A percentile compares a stretch with the other conserved stretches of the same genome.
phyloP scores from a whole-genome alignment of 2,888 invertebrate genomes.

The Caenorhabditis doughertyi region DNA sequence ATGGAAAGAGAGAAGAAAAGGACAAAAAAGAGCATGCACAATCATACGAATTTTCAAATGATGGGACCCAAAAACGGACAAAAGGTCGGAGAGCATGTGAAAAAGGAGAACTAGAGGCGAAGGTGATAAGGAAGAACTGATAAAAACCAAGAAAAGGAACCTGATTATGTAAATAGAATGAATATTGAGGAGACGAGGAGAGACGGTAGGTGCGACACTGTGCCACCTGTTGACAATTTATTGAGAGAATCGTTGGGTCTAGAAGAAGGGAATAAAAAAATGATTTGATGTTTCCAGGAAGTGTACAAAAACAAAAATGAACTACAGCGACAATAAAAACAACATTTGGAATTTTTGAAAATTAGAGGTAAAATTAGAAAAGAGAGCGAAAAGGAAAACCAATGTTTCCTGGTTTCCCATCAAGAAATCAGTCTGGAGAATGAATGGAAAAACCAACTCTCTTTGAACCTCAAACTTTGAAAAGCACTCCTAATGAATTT shows the following conservation, averaged over 20 bases:
- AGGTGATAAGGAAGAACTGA: conserved; percentile 33
- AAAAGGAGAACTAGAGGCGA: background rate
- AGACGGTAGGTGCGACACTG: conserved; percentile 35
- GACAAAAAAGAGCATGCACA: background rate
- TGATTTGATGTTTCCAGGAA: background rate
- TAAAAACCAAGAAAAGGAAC: conserved; percentile 24
- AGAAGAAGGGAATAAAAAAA: conserved; percentile 15
- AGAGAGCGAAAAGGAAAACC: no score
- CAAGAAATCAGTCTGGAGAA: no score
- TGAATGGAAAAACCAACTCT: no score
- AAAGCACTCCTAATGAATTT: no score
- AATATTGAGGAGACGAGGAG: conserved; percentile 5
- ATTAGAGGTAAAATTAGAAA: background rate
- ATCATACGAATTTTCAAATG: conserved; percentile 24
- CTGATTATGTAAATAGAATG: conserved; percentile 2
- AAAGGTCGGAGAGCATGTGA: conserved; percentile 5
- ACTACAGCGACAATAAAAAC: background rate
- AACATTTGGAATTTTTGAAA: no score
- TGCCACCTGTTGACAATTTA: conserved; percentile 45
- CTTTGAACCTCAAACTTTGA: no score
- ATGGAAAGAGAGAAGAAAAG: background rate
- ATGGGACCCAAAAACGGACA: conserved; percentile 37
- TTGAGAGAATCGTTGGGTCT: conserved; percentile 25
- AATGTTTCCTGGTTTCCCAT: no score
- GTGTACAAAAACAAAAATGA: background rate